phyloP scores from a whole-genome alignment of 2,113 vertebrate species.

The Aepyceros melampus region DNA sequence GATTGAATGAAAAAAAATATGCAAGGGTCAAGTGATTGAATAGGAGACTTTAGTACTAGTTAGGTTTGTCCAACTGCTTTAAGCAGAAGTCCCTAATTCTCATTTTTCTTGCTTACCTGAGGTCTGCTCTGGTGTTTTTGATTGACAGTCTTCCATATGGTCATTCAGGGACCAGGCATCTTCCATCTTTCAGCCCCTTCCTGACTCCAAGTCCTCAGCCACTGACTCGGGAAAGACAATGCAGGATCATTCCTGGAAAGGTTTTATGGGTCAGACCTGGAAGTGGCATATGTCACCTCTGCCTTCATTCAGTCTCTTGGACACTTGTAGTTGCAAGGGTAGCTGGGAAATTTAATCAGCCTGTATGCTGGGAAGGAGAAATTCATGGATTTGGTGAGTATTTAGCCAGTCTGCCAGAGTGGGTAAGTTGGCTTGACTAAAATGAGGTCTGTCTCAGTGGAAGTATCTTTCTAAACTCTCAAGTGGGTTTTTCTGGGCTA shows the following conservation, averaged over 20 bases:
- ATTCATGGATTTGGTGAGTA: background rate
- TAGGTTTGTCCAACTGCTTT: background rate
- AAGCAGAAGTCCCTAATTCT: background rate
- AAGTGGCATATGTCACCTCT: background rate
- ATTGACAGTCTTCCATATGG: background rate
- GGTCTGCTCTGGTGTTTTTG: background rate
- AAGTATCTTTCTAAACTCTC: background rate
- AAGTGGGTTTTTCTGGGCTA: background rate
- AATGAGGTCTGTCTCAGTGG: background rate
- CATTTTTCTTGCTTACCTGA: background rate
- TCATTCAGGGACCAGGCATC: background rate
- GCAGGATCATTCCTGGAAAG: background rate
- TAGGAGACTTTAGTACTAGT: background rate
- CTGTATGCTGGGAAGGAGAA: background rate
- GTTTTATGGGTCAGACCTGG: background rate
- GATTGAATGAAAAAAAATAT: slow-evolving; percentile 5
- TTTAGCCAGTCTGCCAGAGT: background rate
- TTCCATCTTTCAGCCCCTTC: background rate
- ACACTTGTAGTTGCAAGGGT: background rate
- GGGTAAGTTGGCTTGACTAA: background rate
- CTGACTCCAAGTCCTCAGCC: background rate
- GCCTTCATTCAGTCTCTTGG: background rate
- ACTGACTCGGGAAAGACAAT: background rate
- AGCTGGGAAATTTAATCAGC: background rate
- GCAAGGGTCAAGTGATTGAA: background rate